Conservation (phyloP, 2,797 vertebrate species). For the Avahi laniger region DNA sequence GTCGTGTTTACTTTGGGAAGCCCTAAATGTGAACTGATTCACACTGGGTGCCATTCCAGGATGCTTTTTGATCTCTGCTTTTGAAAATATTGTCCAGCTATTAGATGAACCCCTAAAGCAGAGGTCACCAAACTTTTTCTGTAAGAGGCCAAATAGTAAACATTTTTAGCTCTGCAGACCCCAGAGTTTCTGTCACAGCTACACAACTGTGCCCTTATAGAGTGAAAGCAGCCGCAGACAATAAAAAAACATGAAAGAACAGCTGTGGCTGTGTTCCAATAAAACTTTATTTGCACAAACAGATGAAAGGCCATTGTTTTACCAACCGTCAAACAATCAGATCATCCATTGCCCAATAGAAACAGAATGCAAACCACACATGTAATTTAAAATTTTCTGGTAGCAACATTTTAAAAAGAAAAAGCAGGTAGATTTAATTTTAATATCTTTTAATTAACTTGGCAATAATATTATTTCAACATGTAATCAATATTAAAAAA, state of each 20-base stretch:
- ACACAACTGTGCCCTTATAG: neutral
- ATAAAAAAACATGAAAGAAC: neutral
- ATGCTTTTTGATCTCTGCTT: neutral
- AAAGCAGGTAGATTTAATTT: slow-evolving; percentile 2
- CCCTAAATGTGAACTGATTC: neutral
- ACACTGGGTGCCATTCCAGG: neutral
- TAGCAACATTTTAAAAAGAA: slow-evolving; percentile 2
- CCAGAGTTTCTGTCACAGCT: neutral
- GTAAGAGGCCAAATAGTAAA: neutral
- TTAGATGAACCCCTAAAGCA: neutral
- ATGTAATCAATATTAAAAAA: neutral
- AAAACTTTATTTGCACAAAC: slow-evolving; percentile 40
- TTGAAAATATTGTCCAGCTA: neutral
- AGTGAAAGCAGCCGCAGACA: neutral
- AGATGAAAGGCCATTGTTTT: neutral
- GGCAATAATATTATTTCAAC: neutral
- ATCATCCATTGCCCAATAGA: neutral
- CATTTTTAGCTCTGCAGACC: neutral
- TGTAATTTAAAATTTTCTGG: neutral
- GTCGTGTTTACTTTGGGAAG: neutral
- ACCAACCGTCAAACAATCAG: neutral
- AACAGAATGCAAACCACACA: neutral
- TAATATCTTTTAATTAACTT: slow-evolving; percentile 33
- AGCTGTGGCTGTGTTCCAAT: neutral
- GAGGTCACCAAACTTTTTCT: neutral